Conservation (phyloP, 2,888 invertebrate genomes). For the Priocnemis perturbator region DNA sequence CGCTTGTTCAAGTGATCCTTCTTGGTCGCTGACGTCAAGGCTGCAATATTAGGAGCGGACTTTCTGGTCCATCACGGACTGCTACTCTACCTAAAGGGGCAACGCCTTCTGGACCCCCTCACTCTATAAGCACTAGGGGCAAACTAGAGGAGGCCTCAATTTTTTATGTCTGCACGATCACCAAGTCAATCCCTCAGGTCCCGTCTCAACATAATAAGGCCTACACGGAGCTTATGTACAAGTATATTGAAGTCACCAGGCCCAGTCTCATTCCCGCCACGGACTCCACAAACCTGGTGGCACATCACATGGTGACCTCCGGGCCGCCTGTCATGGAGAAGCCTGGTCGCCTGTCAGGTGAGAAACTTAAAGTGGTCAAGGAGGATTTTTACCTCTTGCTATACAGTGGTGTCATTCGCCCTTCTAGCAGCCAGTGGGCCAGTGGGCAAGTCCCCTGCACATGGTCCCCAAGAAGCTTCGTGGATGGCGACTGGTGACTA, state of each 20-base stretch:
- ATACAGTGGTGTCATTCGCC: not conserved
- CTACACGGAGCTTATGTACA: too few species aligned
- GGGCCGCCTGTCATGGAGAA: too few species aligned
- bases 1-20: not conserved
- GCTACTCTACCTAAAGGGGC: not conserved
- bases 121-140: too few species aligned
- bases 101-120: too few species aligned
- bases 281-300: too few species aligned
- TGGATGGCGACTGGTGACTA: not conserved
- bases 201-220: too few species aligned
- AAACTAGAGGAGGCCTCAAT: too few species aligned
- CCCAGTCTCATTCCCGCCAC: too few species aligned
- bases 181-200: too few species aligned
- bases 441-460: not conserved
- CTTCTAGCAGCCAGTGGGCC: not conserved
- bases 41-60: too few species aligned
- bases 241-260: too few species aligned
- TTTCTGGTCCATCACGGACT: not conserved
- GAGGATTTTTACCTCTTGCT: not conserved
- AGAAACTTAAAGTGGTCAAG: not conserved
- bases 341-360: not conserved
- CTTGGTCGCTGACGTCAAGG: conserved; percentile 1
- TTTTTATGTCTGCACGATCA: too few species aligned
- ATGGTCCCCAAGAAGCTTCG: conserved; percentile 1
- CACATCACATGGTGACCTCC: not conserved